These are phyloP conservation scores for Petrophora chlorosata DNA, from an alignment of 2,888 invertebrate species.

Conservation along the genomic window DNA sequence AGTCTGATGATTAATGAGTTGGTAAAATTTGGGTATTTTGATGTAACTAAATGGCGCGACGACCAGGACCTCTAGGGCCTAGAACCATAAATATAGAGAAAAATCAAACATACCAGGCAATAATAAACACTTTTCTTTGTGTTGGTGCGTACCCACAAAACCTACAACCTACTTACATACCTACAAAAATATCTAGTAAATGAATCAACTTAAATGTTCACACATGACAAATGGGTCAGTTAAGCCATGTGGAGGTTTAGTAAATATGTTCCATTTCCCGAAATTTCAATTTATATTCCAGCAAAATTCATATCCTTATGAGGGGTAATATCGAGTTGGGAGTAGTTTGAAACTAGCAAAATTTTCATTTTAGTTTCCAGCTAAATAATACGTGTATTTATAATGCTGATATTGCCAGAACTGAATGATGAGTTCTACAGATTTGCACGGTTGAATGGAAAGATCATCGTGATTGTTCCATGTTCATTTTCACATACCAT, in stretches of 20 bases:
- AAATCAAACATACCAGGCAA: no score
- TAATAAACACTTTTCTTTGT: no score
- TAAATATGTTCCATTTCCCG: conserved; percentile 1
- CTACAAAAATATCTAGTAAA: no score
- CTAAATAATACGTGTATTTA: conserved; percentile 47
- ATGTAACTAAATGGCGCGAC: no score
- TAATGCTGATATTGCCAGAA: conserved; percentile 33
- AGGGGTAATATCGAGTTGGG: conserved; percentile 44
- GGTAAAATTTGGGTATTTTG: no score
- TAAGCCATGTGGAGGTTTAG: not conserved
- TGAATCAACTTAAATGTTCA: not conserved
- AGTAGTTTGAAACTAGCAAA: conserved; percentile 49
- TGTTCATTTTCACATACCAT: not conserved
- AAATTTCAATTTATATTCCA: conserved; percentile 30
- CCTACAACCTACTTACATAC: no score
- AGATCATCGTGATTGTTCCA: not conserved
- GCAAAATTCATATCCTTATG: conserved; percentile 42
- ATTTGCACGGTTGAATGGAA: not conserved
- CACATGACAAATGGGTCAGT: not conserved
- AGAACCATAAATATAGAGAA: no score
- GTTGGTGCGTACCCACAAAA: no score
- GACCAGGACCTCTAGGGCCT: no score
- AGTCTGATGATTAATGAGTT: not conserved
- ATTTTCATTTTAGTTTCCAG: conserved; percentile 41
- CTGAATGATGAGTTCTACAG: not conserved